A percentile compares a stretch with the other conserved stretches of the same genome.
Evolutionary conservation across 92 coral and sea anemone species (phyloP).

Genomic region (Paramuricea clavata): DNA sequence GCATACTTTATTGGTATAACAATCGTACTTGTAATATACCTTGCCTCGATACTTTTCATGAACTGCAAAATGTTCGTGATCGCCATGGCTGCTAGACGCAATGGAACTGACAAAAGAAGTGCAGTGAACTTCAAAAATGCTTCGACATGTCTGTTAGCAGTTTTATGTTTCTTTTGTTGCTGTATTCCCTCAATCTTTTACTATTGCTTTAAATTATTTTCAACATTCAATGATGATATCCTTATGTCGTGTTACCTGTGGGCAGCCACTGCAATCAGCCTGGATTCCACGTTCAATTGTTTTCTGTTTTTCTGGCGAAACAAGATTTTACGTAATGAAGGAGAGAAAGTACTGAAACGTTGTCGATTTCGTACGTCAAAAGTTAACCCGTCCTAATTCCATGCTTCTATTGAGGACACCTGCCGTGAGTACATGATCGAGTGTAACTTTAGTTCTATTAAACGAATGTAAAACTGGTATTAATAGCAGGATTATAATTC

Average conservation of each 20-base stretch:
- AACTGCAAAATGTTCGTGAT: neutral
- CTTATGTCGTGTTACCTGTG: neutral
- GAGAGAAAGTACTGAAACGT: neutral
- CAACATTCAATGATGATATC: neutral
- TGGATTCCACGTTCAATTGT: neutral
- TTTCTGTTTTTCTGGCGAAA: neutral
- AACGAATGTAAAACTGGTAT: too few species aligned
- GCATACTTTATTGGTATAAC: neutral
- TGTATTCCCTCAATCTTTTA: neutral
- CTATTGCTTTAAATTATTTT: neutral
- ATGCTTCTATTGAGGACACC: too few species aligned
- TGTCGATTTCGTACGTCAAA: neutral
- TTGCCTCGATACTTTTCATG: neutral
- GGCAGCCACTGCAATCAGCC: neutral
- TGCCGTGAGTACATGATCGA: too few species aligned
- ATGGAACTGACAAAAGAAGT: neutral
- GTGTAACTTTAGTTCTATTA: too few species aligned
- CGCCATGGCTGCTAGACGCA: neutral
- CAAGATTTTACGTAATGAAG: neutral
- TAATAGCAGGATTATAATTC: too few species aligned
- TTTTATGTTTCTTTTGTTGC: neutral
- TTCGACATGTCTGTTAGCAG: neutral
- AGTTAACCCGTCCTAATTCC: neutral
- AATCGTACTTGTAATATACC: neutral
- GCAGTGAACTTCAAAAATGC: neutral